These are phyloP conservation scores for Rousettus leschenaultii DNA, from an alignment of 2,113 vertebrate genomes.

Conservation along the genomic window DNA sequence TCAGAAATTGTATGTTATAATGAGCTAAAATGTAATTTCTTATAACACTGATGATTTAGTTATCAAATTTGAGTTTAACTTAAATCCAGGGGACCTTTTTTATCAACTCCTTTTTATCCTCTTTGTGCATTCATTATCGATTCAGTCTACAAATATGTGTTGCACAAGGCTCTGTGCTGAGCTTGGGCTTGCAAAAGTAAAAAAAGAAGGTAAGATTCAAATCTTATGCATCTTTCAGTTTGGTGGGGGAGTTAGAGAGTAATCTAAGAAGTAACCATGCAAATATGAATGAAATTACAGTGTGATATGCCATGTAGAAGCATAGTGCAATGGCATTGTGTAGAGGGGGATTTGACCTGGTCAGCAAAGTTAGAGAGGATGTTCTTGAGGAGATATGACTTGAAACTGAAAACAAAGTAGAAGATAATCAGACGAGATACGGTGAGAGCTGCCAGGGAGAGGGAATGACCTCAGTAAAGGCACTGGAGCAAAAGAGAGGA, in stretches of 20 bases:
- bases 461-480: not conserved
- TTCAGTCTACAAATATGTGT: not conserved
- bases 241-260: not conserved
- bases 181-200: not conserved
- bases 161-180: not conserved
- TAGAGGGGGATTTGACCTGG: not conserved
- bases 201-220: not conserved
- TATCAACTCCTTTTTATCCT: not conserved
- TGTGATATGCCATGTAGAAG: not conserved
- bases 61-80: not conserved
- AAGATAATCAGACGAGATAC: not conserved
- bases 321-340: accelerated
- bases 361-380: not conserved
- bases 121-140: not conserved
- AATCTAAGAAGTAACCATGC: not conserved
- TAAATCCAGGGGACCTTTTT: not conserved
- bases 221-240: not conserved
- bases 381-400: not conserved
- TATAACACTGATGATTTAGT: not conserved
- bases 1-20: not conserved
- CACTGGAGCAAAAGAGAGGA: not conserved
- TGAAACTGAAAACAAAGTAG: not conserved
- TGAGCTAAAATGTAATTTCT: not conserved
- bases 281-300: not conserved
- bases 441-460: not conserved